phyloP scores from a whole-genome alignment of 2,888 invertebrate species.

The Idaea dimidiata region DNA sequence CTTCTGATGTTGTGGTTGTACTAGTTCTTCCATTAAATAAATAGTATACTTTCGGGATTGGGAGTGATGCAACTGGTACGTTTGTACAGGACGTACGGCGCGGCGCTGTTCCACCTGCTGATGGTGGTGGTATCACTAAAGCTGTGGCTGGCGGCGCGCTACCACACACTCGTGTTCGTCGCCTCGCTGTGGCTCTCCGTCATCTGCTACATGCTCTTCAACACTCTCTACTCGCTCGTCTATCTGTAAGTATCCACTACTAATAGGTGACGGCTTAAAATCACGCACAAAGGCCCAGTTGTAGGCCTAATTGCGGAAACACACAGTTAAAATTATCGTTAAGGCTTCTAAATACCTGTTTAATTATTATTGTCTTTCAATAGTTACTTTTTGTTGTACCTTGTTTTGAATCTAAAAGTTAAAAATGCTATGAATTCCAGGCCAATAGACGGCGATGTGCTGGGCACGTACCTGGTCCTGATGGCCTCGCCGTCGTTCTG shows the following conservation, averaged over 20 bases:
- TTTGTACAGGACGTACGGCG: slow-evolving; percentile 79
- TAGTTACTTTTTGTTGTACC: too few species aligned
- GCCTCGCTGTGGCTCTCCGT: slow-evolving; percentile 70
- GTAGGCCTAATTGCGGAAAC: too few species aligned
- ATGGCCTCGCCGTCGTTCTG: slow-evolving; percentile 81
- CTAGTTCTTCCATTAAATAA: too few species aligned
- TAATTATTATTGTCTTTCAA: too few species aligned
- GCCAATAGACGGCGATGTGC: slow-evolving; percentile 75
- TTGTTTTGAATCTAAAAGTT: background rate
- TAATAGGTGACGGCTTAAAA: background rate
- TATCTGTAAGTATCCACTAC: slow-evolving; percentile 77
- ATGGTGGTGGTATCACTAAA: slow-evolving; percentile 82
- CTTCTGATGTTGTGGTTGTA: background rate
- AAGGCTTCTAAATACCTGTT: too few species aligned
- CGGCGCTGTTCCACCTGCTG: slow-evolving; percentile 77
- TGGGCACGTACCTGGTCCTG: slow-evolving; percentile 82
- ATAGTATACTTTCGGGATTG: slow-evolving; percentile 31
- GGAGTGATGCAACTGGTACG: too few species aligned
- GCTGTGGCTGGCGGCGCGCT: slow-evolving; percentile 82
- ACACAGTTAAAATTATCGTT: too few species aligned
- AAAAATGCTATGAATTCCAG: slow-evolving; percentile 37
- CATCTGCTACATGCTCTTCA: slow-evolving; percentile 75
- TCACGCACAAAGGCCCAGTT: too few species aligned
- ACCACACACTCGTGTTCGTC: slow-evolving; percentile 79
- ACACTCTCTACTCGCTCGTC: slow-evolving; percentile 79